Evolutionary conservation across 2,888 invertebrate genomes (phyloP), one percentile per base, ranked within the genome.

Genomic region (Lymantria dispar): DNA sequence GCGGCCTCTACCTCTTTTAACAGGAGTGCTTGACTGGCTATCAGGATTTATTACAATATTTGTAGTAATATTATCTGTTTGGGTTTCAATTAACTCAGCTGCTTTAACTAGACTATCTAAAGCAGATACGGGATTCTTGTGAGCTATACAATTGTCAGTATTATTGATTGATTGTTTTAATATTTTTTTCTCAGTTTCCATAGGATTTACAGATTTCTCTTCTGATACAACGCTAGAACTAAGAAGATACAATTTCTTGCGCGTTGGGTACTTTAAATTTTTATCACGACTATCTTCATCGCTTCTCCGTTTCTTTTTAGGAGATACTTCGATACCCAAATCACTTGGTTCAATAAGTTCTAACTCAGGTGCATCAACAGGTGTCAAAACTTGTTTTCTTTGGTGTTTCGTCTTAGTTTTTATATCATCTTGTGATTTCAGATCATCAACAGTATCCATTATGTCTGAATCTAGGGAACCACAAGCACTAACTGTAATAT

Each of bases 51-150:
- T 61, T n/a, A 63, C 55, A 33, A 68, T 56, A 50, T 54, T 68
- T 42, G 59, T 57, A 46, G 68, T 72, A 29, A 75, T 63, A 48
- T 62, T 80, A 71, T 80, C 85, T 12, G 81, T 78, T 60, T 87
- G 89, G 43, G 79, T 87, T 64, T 91, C 91, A 38, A 91, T 74
- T 50, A 91, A 65, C 54, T 90, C 91, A 7, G 91, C 91, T 40
- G 90, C 91, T 78, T 88, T 89, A 0, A 90, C 91, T 49, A 91
- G 78, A 67, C 74, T 90, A 61, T 91, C 90, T 42, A 91, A 84
- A 11, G 90, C 88, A n/a, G 85, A 84, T 46, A 82, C 85, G 7
- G 84, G 54, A 64, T 79, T 72, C 36, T 77, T 76, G 52, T 76
- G 80, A 29, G 66, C 59, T 39, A 71, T 54, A 13, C 64, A 64